Conservation (phyloP, 2,888 invertebrate species). For the Unio delphinus region DNA sequence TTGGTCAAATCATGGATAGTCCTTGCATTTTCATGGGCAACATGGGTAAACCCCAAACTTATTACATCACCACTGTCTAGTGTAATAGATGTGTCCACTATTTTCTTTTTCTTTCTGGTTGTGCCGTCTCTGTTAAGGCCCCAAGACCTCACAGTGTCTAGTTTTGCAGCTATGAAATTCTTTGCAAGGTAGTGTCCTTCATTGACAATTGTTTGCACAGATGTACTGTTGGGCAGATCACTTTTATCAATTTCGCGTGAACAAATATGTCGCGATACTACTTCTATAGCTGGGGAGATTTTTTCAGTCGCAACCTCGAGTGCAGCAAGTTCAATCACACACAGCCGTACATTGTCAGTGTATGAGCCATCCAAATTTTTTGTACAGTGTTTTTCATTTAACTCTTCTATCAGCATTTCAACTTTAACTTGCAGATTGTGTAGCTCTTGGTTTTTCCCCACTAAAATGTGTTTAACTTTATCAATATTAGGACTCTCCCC, state of each 20-base stretch:
- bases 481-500: too few species aligned
- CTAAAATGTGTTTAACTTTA: too few species aligned
- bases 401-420: too few species aligned
- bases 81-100: slow-evolving; percentile 26
- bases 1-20: slow-evolving; percentile 17
- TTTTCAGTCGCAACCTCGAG: too few species aligned
- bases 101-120: slow-evolving; percentile 21
- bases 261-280: too few species aligned
- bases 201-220: slow-evolving; percentile 21
- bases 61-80: background rate
- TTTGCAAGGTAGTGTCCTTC: slow-evolving; percentile 25
- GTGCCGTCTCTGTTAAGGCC: slow-evolving; percentile 23
- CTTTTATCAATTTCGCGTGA: too few species aligned
- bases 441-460: too few species aligned
- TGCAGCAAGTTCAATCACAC: too few species aligned
- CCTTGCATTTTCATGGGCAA: slow-evolving; percentile 16
- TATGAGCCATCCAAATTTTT: slow-evolving; percentile 11
- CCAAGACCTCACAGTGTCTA: slow-evolving; percentile 10
- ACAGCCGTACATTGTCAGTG: slow-evolving; percentile 15
- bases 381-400: too few species aligned
- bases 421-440: too few species aligned
- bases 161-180: slow-evolving; percentile 13
- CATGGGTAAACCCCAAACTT: slow-evolving; percentile 16
- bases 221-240: background rate
- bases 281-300: too few species aligned